Evolutionary conservation across 2,797 vertebrate genomes (phyloP), one percentile per base, ranked within the genome.

Genomic region (Lophotriccus pileatus): DNA sequence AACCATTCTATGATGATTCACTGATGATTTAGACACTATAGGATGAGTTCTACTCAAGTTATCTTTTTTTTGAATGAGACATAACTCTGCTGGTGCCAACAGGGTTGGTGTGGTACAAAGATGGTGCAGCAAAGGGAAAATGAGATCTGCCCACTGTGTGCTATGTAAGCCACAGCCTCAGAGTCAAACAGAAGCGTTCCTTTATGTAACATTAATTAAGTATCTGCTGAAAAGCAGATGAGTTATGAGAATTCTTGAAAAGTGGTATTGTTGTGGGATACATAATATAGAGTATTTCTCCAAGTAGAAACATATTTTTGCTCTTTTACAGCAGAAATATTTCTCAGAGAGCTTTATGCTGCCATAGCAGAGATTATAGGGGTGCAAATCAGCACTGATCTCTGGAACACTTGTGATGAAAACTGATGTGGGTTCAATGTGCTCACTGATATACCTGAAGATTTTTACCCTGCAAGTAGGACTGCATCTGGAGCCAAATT

Each of bases 191-290:
- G 21, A 52, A 56, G 9, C 6, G 0, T 56, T 85, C 27, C 64
- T 94, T 89, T 75, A 9, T 46, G 30, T 43, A 69, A 44, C 22
- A 34, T 87, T 91, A 89, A 89, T 94, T 91, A 93, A 88, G 52
- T 62, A 72, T 74, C 87, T 95, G 58, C 49, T 86, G 55, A 70
- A 70, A 89, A 81, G 88, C 53, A 77, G 74, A 74, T 68, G 72
- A 93, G 28, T 94, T 81, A 39, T 23, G 68, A 69, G 79, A 56
- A 88, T 77, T 81, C 87, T 92, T 77, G 59, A 20, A 70, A 80
- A 84, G 34, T 46, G 30, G 11, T 68, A 18, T 90, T 7, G 2
- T 53, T 93, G 76, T 80, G 64, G 50, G 92, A 90, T 89, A 85
- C 24, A 34, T 94, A 68, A 80, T 30, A 32, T 11, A 46, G 60